Conservation (phyloP, 1,140 invertebrate species). For the Aphelinus atriplicis region DNA sequence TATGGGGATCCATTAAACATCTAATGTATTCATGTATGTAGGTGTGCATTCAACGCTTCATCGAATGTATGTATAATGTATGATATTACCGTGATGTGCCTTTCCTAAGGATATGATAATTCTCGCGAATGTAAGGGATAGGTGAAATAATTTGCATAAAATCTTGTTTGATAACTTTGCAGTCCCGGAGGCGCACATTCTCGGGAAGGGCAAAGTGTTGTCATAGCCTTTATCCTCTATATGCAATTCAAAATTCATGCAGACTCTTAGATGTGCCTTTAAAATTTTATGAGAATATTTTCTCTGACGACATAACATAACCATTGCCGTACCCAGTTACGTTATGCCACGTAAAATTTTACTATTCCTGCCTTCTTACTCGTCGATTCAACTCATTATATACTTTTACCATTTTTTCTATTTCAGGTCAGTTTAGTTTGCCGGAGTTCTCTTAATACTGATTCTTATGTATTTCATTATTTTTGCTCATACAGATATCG, state of each 20-base stretch:
- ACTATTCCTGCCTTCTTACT: not conserved
- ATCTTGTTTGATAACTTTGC: constrained; percentile 9
- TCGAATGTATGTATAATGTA: too few species aligned
- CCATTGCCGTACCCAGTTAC: not conserved
- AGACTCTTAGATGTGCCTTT: constrained; percentile 6
- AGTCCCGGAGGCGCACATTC: not conserved
- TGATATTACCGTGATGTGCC: too few species aligned
- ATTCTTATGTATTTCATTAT: too few species aligned
- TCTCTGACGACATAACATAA: not conserved
- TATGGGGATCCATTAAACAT: too few species aligned
- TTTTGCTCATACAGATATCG: too few species aligned
- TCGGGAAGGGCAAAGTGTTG: not conserved
- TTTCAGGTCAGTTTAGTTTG: constrained; percentile 23
- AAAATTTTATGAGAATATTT: constrained; percentile 33
- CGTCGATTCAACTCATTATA: not conserved
- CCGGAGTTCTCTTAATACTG: too few species aligned
- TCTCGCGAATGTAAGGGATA: not conserved
- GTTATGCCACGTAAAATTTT: constrained; percentile 8
- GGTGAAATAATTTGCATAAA: not conserved
- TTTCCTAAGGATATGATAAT: too few species aligned
- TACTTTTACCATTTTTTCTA: constrained; percentile 5
- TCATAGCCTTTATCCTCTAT: constrained; percentile 10
- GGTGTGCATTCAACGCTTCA: too few species aligned
- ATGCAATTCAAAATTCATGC: constrained; percentile 29
- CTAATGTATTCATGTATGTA: too few species aligned